A percentile compares a stretch with the other conserved stretches of the same genome.
phyloP scores from a whole-genome alignment of 2,797 vertebrate species.

The Iguana delicatissima region DNA sequence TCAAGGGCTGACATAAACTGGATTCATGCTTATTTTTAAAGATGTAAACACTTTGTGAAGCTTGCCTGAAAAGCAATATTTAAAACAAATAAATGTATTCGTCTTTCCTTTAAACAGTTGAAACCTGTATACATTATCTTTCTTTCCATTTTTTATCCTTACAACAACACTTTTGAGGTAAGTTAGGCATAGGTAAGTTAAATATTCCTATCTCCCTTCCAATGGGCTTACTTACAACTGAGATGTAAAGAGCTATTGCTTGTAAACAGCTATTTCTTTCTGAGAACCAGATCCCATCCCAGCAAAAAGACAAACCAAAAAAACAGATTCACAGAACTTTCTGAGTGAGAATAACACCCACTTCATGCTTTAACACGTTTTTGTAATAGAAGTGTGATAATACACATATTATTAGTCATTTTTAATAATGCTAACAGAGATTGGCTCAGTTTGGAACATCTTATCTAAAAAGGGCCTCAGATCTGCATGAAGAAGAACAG shows the following conservation, averaged over 20 bases:
- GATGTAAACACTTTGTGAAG: conserved; percentile 1
- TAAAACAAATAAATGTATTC: neutral
- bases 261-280: neutral
- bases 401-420: neutral
- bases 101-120: neutral
- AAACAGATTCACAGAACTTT: neutral
- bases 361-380: neutral
- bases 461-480: neutral
- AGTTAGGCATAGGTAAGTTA: neutral
- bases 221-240: neutral
- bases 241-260: neutral
- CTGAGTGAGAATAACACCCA: neutral
- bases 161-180: neutral
- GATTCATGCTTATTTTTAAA: neutral
- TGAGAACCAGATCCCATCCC: neutral
- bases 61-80: neutral
- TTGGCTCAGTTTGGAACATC: neutral
- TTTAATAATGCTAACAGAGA: neutral
- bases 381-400: neutral
- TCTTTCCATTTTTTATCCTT: neutral
- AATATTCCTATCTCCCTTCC: neutral
- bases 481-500: fast-evolving
- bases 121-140: neutral
- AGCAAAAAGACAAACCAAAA: neutral
- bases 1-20: too few relatives aligned